Conservation (phyloP, 2,888 invertebrate genomes). For the Odontothrips loti region DNA sequence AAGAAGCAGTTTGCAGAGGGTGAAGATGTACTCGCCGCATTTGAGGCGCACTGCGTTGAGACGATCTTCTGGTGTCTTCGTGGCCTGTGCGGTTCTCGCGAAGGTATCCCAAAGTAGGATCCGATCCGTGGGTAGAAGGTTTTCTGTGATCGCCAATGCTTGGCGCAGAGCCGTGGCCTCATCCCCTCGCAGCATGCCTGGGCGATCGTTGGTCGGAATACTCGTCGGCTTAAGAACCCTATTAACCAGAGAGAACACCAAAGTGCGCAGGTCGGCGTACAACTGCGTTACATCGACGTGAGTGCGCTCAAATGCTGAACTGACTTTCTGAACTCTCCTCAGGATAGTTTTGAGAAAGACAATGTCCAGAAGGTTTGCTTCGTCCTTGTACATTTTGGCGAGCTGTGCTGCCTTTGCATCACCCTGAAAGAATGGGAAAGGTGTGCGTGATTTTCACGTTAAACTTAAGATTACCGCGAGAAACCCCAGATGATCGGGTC, state of each 20-base stretch:
- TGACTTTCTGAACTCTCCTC: background rate
- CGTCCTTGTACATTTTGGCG: conserved; percentile 5
- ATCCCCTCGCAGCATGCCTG: conserved; percentile 1
- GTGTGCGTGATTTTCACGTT: no score
- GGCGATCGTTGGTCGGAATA: background rate
- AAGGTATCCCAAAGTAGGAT: background rate
- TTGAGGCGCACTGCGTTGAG: background rate
- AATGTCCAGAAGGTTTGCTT: background rate
- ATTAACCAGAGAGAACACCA: background rate
- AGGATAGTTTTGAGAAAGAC: conserved; percentile 3
- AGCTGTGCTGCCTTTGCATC: background rate
- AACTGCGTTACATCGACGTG: conserved; percentile 1
- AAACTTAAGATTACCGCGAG: no score
- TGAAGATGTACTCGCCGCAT: background rate
- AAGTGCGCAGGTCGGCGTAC: background rate
- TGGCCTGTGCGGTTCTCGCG: background rate
- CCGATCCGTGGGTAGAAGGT: conserved; percentile 6
- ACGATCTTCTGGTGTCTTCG: background rate
- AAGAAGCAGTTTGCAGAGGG: conserved; percentile 15
- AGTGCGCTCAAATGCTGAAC: background rate
- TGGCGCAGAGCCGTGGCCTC: conserved; percentile 6
- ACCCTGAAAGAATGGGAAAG: background rate
- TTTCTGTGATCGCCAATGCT: background rate
- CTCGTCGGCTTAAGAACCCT: background rate
- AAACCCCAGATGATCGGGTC: background rate